These are phyloP conservation scores for Pygocentrus nattereri DNA, from an alignment of 2,797 vertebrate genomes.

Conservation along the genomic window DNA sequence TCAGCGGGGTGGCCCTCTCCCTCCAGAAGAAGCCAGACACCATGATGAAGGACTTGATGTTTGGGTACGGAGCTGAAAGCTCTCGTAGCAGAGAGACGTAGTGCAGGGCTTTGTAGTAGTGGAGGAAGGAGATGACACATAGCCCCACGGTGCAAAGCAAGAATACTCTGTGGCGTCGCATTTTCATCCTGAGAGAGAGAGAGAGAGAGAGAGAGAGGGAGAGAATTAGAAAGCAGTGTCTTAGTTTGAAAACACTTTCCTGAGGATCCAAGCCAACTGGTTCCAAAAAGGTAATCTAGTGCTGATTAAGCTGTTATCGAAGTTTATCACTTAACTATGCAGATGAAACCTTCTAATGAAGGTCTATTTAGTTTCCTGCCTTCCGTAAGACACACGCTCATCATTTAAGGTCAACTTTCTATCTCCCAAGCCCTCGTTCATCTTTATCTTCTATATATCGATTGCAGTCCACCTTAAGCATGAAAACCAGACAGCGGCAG, in stretches of 20 bases:
- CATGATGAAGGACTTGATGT: conserved; percentile 95
- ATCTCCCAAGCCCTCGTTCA: conserved; percentile 14
- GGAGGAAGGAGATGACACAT: conserved; percentile 98
- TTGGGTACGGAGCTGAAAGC: conserved; percentile 94
- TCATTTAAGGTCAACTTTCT: conserved; percentile 30
- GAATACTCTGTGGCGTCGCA: conserved; percentile 98
- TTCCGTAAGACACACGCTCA: neutral
- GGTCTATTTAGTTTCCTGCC: conserved; percentile 7
- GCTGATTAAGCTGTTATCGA: neutral
- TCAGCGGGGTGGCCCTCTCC: conserved; percentile 83
- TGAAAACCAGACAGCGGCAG: conserved; percentile 39
- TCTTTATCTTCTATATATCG: conserved; percentile 26
- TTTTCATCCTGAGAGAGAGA: conserved; percentile 91
- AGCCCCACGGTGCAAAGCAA: conserved; percentile 98
- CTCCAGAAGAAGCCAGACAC: conserved; percentile 92
- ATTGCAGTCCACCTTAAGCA: conserved; percentile 47
- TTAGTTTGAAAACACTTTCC: neutral
- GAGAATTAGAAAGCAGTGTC: neutral
- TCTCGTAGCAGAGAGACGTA: conserved; percentile 96
- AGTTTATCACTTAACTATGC: neutral
- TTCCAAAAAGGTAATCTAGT: neutral
- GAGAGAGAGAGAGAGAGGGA: neutral
- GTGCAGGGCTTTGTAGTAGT: conserved; percentile 98
- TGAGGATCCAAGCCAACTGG: neutral
- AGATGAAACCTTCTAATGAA: conserved; percentile 1